Evolutionary conservation across 2,888 invertebrate species (phyloP), one percentile per base, ranked within the genome.

Genomic region (Orchestes rusci): DNA sequence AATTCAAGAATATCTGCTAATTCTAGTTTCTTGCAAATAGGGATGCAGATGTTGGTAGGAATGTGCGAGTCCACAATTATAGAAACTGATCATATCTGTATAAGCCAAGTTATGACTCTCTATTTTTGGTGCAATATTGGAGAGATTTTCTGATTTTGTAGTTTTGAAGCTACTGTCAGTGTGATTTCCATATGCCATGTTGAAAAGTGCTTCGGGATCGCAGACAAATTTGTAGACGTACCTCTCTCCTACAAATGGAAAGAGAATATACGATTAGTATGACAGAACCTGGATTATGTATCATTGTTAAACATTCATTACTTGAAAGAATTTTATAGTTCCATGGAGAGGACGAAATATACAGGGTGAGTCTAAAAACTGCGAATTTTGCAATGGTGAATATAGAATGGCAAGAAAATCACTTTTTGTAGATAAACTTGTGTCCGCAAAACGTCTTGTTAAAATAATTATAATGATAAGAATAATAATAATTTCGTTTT

Each of bases 171-270:
- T 42, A 17, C 48, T 45, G 10, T 60, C 56, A 17, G 54, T 56
- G 16, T 60, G 59, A 16, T 37, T 38, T 2, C 73, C 73, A 67
- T 81, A 81, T 5, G 86, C 83, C 84, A 89, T 86, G 60, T 82
- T 87, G 71, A 91, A 89, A 2, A 91, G 70, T 0, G 89, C 89
- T 53, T 90, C 89, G 0, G 94, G 94, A 67, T 94, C 93, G 68
- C 94, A 95, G 1, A 95, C 93, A 66, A 95, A 95, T 65, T 93
- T 91, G 73, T 95, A 95, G 8, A 95, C 94, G 71, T 95, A 95
- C 59, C 94, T 79, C 65, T 95, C 94, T 0, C 95, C 90, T 82
- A 68, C 16, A 43, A 48, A n/a, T n/a, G n/a, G n/a, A n/a, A n/a
- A n/a, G 7, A 23, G 23, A 23, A 23, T 7, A 23, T 23, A 23